Base-by-base conservation (phyloP, 2,113 vertebrate species). In the Istiophorus platypterus region DNA sequence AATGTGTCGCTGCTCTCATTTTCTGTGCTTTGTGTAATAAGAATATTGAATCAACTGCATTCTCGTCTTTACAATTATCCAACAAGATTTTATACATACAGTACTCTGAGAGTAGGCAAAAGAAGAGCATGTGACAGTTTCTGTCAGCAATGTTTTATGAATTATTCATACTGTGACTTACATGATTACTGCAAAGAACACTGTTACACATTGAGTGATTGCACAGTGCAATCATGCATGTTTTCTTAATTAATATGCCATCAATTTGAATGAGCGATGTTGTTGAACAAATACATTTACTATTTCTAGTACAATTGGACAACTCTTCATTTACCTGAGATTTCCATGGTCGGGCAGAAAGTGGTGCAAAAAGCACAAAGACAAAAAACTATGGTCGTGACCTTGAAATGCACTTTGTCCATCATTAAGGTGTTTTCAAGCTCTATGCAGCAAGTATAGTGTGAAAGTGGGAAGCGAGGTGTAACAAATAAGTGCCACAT, bases 21-120 rank as follows among this genome's bases (percentile, higher is more conserved):
- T 84, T 74, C 63, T 49, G 45, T 24, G n/a, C 82, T 80, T 76
- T 69, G 51, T 72, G 67, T 75, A 75, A 85, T 64, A 66, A 79
- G 66, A 85, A 87, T 62, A 76, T 47, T 65, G 62, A 83, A 75
- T 88, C 31, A 64, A 52, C 58, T 24, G 2, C 27, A 22, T 62
- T 54, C 20, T 1, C 7, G n/a, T 26, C 1, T 22, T 42, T 7
- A 41, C 66, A 74, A 87, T 81, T 39, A 81, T 80, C 26, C 14
- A 58, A 27, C 12, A 72, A 65, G 63, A 42, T 71, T 59, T 54
- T 18, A 56, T 57, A 78, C 3, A 12, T 1, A 27, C 34, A 42
- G 7, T 9, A n/a, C 1, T 47, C 39, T 7, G 13, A 65, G 37
- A 37, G 52, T 22, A 66, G 20, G n/a, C 0, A 68, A 59, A 39